Evolutionary conservation across 2,797 vertebrate species (phyloP).

Genomic region (Silurus lanzhouensis): DNA sequence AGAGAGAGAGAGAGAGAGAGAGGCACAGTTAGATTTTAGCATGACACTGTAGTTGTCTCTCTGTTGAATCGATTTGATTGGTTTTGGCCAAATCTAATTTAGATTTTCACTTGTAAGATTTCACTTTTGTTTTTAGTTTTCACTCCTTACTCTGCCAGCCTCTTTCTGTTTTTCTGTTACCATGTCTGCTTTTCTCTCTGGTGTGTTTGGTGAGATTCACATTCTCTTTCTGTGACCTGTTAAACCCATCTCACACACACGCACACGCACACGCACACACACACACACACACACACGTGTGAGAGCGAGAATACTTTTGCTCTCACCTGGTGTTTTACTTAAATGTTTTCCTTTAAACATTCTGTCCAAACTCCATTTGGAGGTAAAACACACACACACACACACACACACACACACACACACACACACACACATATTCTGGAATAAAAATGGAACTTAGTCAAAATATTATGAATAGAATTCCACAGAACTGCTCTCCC

Average conservation of each 20-base stretch:
- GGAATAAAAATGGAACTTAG: conserved; percentile 55
- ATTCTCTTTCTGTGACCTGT: conserved; percentile 68
- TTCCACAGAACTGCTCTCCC: conserved; percentile 61
- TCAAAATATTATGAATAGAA: conserved; percentile 74
- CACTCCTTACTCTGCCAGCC: not conserved
- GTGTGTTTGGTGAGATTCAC: conserved; percentile 56
- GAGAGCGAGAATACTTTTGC: not conserved
- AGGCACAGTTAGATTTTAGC: not conserved
- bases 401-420: not conserved
- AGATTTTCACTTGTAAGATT: not conserved
- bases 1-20: no score
- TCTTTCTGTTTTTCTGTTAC: conserved; percentile 25
- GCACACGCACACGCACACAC: conserved; percentile 4
- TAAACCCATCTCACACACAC: conserved; percentile 63
- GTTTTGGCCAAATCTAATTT: not conserved
- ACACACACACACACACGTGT: not conserved
- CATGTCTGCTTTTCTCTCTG: conserved; percentile 55
- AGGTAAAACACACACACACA: not conserved
- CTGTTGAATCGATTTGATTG: not conserved
- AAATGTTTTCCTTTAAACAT: not conserved
- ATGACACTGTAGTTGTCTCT: not conserved
- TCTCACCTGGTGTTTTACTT: conserved; percentile 14
- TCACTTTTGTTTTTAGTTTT: not conserved
- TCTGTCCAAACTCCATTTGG: conserved; percentile 6
- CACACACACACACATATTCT: not conserved